Evolutionary conservation across 2,888 invertebrate species (phyloP).

Genomic region (Pammene aurita): DNA sequence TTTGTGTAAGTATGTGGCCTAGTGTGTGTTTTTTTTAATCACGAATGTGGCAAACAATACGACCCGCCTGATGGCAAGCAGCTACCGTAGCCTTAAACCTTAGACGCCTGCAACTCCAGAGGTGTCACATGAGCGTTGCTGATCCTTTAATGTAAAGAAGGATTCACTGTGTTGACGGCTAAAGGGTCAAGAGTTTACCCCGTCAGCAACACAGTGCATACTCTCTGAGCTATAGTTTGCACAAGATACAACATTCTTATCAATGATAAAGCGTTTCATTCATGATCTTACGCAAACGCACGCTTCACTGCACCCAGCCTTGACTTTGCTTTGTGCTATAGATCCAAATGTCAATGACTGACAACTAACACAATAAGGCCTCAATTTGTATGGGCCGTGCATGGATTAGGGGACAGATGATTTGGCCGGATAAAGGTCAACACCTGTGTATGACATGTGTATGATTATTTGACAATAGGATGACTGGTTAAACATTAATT

Average conservation of each 20-base stretch:
- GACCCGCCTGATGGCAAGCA: no score
- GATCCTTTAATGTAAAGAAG: no score
- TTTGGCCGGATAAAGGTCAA: not conserved
- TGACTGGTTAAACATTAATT: not conserved
- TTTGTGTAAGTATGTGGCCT: no score
- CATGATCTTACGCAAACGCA: conserved; percentile 7
- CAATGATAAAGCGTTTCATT: conserved; percentile 3
- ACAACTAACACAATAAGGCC: conserved; percentile 3
- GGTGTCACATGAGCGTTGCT: no score
- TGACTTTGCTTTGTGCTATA: conserved; percentile 12
- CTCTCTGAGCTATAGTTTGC: no score
- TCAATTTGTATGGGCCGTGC: not conserved
- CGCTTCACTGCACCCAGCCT: conserved; percentile 13
- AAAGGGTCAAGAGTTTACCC: no score
- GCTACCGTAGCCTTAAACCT: no score
- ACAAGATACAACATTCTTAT: not conserved
- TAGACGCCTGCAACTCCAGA: no score
- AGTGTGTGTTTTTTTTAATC: no score
- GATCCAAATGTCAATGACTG: conserved; percentile 9
- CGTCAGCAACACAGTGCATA: no score
- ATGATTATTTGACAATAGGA: not conserved
- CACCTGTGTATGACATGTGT: not conserved
- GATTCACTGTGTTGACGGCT: no score
- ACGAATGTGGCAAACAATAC: not conserved
- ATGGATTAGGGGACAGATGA: not conserved